phyloP scores from a whole-genome alignment of 37 sponge, comb jelly and placozoan species.

The Eunapius fragilis region DNA sequence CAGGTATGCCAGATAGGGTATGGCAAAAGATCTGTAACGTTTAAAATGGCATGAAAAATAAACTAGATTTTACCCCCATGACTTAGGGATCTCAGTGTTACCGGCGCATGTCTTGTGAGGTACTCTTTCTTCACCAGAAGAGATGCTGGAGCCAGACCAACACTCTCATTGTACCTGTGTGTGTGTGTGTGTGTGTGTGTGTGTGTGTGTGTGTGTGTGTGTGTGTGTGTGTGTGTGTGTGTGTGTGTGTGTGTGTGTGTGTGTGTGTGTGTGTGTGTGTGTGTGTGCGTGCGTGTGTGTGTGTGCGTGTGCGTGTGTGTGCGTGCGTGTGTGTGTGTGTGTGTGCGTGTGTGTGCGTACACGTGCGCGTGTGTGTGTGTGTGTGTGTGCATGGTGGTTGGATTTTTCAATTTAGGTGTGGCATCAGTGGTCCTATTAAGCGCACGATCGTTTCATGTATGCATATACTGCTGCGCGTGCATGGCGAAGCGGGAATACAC shows the following conservation, averaged over 20 bases:
- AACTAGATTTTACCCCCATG: background rate
- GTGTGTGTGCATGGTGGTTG: too few relatives aligned
- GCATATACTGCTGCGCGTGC: too few relatives aligned
- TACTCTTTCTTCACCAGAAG: background rate
- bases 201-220: slow-evolving; percentile 6
- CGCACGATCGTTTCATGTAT: too few relatives aligned
- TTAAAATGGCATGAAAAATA: too few relatives aligned
- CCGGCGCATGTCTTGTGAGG: background rate
- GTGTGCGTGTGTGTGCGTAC: background rate
- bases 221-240: slow-evolving; percentile 6
- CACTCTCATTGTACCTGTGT: background rate
- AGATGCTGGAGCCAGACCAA: background rate
- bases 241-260: slow-evolving; percentile 6
- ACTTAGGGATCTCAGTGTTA: background rate
- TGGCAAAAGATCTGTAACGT: background rate
- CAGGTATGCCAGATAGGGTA: background rate
- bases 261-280: slow-evolving; percentile 6
- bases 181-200: slow-evolving; percentile 6
- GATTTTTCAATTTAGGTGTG: too few relatives aligned
- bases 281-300: slow-evolving; percentile 1
- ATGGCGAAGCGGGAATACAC: too few relatives aligned
- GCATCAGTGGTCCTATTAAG: too few relatives aligned
- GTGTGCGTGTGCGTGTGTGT: background rate
- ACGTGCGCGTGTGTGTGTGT: background rate
- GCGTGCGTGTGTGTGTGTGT: background rate